A percentile compares a stretch with the other conserved stretches of the same genome.
phyloP scores from a whole-genome alignment of 2,888 invertebrate genomes.

The Lepidochrysops patricia region DNA sequence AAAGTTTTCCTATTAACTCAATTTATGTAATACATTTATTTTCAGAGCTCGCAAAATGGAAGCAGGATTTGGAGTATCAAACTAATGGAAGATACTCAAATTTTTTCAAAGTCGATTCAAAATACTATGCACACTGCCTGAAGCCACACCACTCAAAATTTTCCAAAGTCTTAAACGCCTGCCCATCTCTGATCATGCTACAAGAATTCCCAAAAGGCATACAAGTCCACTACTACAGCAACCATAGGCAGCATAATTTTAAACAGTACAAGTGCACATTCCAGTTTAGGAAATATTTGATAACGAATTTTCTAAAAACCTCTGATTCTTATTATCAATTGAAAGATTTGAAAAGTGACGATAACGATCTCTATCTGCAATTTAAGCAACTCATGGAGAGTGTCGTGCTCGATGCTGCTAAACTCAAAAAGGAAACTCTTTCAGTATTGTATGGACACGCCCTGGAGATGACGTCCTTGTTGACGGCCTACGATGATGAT shows the following conservation, averaged over 20 bases:
- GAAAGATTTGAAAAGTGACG: constrained; percentile 13
- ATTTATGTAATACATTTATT: constrained; percentile 24
- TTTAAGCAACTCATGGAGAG: constrained; percentile 41
- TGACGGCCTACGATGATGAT: constrained; percentile 31
- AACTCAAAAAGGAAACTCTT: constrained; percentile 32
- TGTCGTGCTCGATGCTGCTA: constrained; percentile 35
- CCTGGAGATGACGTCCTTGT: constrained; percentile 38
- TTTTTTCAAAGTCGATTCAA: constrained; percentile 31
- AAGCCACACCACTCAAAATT: neutral
- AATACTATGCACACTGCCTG: constrained; percentile 39
- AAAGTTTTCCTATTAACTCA: too few relatives aligned
- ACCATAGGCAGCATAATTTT: constrained; percentile 27
- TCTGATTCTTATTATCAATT: constrained; percentile 22
- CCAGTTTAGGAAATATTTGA: constrained; percentile 33
- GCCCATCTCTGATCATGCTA: constrained; percentile 39
- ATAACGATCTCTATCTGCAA: constrained; percentile 35
- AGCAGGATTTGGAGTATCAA: constrained; percentile 34
- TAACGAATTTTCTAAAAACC: constrained; percentile 31
- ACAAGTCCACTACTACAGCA: constrained; percentile 41
- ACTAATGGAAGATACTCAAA: constrained; percentile 32
- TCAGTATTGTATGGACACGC: constrained; percentile 39
- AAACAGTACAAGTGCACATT: constrained; percentile 30
- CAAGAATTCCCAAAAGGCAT: constrained; percentile 39
- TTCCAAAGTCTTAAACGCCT: constrained; percentile 25
- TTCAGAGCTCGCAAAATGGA: constrained; percentile 50